Percentiles rank a stretch among this genome's conserved stretches.
Evolutionary conservation across 2,888 invertebrate genomes (phyloP).

Genomic region (Hyposoter didymator): DNA sequence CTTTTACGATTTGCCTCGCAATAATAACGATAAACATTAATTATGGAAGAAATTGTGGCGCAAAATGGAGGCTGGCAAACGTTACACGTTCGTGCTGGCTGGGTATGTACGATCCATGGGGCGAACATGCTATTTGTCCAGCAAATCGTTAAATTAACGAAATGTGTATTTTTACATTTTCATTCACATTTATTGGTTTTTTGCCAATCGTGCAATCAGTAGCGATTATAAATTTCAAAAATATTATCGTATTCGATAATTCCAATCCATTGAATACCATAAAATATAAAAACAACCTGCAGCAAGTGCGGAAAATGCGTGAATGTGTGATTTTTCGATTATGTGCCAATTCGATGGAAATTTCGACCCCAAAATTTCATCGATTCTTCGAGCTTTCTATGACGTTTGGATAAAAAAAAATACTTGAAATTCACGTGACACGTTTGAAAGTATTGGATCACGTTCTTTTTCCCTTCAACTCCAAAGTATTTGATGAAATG

Average conservation of each 20-base stretch:
- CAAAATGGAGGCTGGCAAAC: constrained; percentile 8
- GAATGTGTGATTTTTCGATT: neutral
- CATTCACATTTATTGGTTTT: neutral
- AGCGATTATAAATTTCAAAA: neutral
- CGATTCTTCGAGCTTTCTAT: no score
- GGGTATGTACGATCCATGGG: constrained; percentile 57
- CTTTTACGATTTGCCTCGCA: constrained; percentile 25
- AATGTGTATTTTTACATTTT: constrained; percentile 9
- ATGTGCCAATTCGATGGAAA: neutral
- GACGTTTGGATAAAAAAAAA: neutral
- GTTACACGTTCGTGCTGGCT: constrained; percentile 62
- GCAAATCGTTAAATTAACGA: constrained; percentile 4
- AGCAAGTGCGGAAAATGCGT: neutral
- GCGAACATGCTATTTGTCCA: constrained; percentile 7
- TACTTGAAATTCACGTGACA: neutral
- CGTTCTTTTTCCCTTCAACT: neutral
- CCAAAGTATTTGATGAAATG: neutral
- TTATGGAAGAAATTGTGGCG: constrained; percentile 57
- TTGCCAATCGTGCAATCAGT: neutral
- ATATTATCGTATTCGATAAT: neutral
- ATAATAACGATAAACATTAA: constrained; percentile 67
- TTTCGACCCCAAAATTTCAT: neutral
- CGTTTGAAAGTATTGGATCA: neutral
- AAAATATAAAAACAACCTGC: neutral
- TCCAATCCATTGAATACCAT: neutral